Conservation (phyloP, 1,140 invertebrate genomes). For the Papilio machaon region DNA sequence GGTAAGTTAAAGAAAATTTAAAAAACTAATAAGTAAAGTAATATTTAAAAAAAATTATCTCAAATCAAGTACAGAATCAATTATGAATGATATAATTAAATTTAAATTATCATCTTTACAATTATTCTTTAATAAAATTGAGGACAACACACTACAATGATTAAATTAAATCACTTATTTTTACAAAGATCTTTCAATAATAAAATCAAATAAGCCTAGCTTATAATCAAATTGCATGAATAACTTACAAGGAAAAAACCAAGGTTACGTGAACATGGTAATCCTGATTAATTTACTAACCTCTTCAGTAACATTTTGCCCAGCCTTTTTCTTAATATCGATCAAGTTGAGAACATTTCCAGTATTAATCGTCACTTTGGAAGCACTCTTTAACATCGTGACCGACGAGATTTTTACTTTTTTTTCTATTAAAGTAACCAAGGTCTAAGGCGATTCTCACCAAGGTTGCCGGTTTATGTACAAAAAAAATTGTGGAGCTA, state of each 20-base stretch:
- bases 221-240: not conserved
- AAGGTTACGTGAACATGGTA: constrained; percentile 5
- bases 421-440: constrained; percentile 46
- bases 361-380: constrained; percentile 87
- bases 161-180: not conserved
- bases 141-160: not conserved
- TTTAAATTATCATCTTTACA: not conserved
- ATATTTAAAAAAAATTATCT: too few relatives aligned
- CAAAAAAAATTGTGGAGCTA: constrained; percentile 41
- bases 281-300: constrained; percentile 78
- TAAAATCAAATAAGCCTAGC: not conserved
- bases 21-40: too few relatives aligned
- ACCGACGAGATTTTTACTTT: constrained; percentile 49
- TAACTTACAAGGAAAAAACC: constrained; percentile 1
- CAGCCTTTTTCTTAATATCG: constrained; percentile 91
- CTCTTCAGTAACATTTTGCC: constrained; percentile 91
- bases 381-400: constrained; percentile 75
- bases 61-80: not conserved
- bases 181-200: not conserved
- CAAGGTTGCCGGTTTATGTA: constrained; percentile 58
- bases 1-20: not conserved
- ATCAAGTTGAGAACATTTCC: constrained; percentile 93
- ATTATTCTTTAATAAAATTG: not conserved
- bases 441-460: constrained; percentile 42
- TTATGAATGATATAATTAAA: not conserved